phyloP scores from a whole-genome alignment of 2,888 invertebrate genomes.

The Spatulosminthurus flaviceps region DNA sequence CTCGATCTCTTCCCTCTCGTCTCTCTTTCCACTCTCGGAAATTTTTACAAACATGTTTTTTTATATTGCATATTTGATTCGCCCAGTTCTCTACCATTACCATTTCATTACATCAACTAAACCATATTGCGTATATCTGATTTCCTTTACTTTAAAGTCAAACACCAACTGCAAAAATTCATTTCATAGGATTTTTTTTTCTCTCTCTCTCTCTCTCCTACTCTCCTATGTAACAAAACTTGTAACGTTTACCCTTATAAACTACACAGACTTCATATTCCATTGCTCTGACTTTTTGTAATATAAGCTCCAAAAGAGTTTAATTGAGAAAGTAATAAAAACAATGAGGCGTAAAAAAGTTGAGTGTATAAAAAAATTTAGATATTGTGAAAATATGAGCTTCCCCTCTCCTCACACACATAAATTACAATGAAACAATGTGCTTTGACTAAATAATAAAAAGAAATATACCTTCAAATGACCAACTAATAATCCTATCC shows the following conservation, averaged over 20 bases:
- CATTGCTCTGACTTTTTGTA: too few relatives aligned
- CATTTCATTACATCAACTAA: neutral
- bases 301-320: neutral
- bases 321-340: conserved; percentile 3
- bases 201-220: too few relatives aligned
- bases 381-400: neutral
- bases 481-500: conserved; percentile 15
- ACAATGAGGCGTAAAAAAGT: conserved; percentile 1
- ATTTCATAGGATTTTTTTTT: too few relatives aligned
- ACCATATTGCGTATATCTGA: neutral
- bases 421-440: neutral
- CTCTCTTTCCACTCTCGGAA: conserved; percentile 19
- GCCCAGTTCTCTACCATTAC: neutral
- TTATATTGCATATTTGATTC: conserved; percentile 19
- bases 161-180: neutral
- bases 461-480: conserved; percentile 27
- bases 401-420: neutral
- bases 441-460: conserved; percentile 27
- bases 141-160: neutral
- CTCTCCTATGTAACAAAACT: too few relatives aligned
- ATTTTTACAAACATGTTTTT: conserved; percentile 23
- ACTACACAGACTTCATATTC: too few relatives aligned
- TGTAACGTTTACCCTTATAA: too few relatives aligned
- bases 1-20: neutral
- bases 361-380: neutral